A percentile compares a stretch with the other conserved stretches of the same genome.
phyloP scores from a whole-genome alignment of 2,888 invertebrate species.

The Ophonus ardosiacus region DNA sequence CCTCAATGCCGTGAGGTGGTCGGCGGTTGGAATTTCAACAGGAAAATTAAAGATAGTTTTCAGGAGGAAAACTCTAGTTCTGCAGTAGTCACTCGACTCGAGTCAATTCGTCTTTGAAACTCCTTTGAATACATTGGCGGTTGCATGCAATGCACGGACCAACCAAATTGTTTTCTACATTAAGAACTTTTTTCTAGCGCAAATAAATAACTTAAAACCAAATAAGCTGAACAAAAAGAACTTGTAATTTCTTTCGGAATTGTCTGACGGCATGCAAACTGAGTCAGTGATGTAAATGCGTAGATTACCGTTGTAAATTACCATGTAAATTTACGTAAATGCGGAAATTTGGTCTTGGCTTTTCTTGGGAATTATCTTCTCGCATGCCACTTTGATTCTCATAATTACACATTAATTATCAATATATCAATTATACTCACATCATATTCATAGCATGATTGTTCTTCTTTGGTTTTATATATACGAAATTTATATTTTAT shows the following conservation, averaged over 20 bases:
- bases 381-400: slow-evolving; percentile 8
- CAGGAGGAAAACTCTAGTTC: slow-evolving; percentile 5
- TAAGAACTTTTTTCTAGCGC: slow-evolving; percentile 58
- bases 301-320: slow-evolving; percentile 54
- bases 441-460: neutral
- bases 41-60: slow-evolving; percentile 32
- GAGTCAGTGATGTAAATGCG: slow-evolving; percentile 53
- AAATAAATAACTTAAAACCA: slow-evolving; percentile 60
- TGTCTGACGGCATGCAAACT: slow-evolving; percentile 56
- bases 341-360: slow-evolving; percentile 44
- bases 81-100: slow-evolving; percentile 30
- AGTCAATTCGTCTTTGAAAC: slow-evolving; percentile 40
- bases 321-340: slow-evolving; percentile 53
- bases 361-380: slow-evolving; percentile 46
- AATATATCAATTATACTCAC: neutral
- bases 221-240: slow-evolving; percentile 56
- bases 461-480: neutral
- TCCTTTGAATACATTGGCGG: slow-evolving; percentile 45
- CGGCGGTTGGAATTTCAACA: neutral
- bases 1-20: slow-evolving; percentile 6
- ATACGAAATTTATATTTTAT: too few species aligned
- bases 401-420: slow-evolving; percentile 28
- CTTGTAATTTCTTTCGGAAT: slow-evolving; percentile 60
- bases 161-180: slow-evolving; percentile 59
- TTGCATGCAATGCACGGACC: slow-evolving; percentile 56